Base-by-base conservation (phyloP, 2,888 invertebrate genomes). In the Hirtodrosophila trivittata region DNA sequence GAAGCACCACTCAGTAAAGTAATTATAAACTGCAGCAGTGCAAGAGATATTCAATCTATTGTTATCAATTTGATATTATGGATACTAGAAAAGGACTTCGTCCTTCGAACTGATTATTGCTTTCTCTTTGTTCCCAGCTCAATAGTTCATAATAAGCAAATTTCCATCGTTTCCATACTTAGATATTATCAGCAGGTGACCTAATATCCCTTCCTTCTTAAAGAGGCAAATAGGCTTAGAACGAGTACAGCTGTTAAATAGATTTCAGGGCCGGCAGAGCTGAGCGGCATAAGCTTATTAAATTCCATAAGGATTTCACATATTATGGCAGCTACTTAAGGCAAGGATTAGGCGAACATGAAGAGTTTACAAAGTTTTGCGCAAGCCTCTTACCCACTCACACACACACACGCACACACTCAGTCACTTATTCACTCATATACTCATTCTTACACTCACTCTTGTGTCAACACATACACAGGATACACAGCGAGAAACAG, bases 321-420 rank as follows among this genome's bases (percentile, higher is more conserved):
- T 76, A 78, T 64, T 68, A 68, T 65, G 60, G 56, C 69, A 77
- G 72, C 83, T 83, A 83, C 80, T 81, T 80, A 83, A 45, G 60
- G 64, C 64, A 75, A 80, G 83, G 80, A 81, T 81, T 83, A 83
- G 68, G 28, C 70, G 65, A 70, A 80, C 75, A 83, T 64, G 73
- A 66, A 58, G 65, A 75, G 70, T 64, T 73, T 67, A 77, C 75
- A 77, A 81, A 80, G 64, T 75, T 68, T 73, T 51, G 32, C 62
- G 56, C 26, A 25, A 57, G 12, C 28, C 28, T 12, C 43, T 13
- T 21, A 43, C 43, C 26, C 32, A 52, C 46, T 12, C 12, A 30
- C 49, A 49, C 32, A 47, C 26, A 13, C 46, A 45, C 21, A 43
- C 21, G 13, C 8, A 37, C 2, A 42, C 6, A 33, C 7, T 38